Percentiles rank a stretch among this genome's conserved stretches.
These are phyloP conservation scores for Drosophila kuntzei DNA, from an alignment of 2,888 invertebrate genomes.

Conservation along the genomic window DNA sequence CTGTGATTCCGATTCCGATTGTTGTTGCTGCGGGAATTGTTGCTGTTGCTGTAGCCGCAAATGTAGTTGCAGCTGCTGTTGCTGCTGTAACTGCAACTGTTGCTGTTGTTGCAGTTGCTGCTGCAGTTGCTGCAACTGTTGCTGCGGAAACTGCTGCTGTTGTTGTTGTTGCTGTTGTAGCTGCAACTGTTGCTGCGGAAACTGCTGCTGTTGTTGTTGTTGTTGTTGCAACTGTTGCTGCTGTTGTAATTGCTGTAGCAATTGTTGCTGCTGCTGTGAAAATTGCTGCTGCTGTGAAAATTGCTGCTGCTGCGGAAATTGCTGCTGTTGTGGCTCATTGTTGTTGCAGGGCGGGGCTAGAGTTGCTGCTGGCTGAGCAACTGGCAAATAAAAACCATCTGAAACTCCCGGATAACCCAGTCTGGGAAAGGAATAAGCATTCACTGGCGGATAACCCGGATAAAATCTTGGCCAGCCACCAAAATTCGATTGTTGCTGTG, in stretches of 20 bases:
- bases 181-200: conserved; percentile 22
- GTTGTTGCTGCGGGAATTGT: conserved; percentile 24
- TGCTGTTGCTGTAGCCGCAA: conserved; percentile 18
- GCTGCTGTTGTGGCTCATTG: conserved; percentile 25
- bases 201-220: conserved; percentile 38
- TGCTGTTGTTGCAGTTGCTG: conserved; percentile 45
- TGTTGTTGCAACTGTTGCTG: conserved; percentile 30
- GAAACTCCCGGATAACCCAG: conserved; percentile 13
- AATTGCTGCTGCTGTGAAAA: conserved; percentile 24
- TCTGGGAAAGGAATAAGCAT: conserved; percentile 14
- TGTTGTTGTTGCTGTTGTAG: conserved; percentile 31
- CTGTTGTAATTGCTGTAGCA: conserved; percentile 10
- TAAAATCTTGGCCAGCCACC: conserved; percentile 14
- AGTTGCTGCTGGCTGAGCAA: conserved; percentile 1
- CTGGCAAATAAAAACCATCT: conserved; percentile 40
- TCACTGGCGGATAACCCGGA: conserved; percentile 13
- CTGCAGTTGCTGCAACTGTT: conserved; percentile 24
- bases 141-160: conserved; percentile 26
- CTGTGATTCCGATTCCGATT: conserved; percentile 5
- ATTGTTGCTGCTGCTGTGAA: conserved; percentile 20
- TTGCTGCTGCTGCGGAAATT: conserved; percentile 19
- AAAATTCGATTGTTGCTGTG: conserved; percentile 28
- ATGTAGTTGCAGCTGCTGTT: conserved; percentile 17
- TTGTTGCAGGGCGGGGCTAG: conserved; percentile 32
- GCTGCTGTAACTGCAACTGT: conserved; percentile 25